These are phyloP conservation scores for Tragelaphus buxtoni DNA, from an alignment of 2,113 vertebrate species.

Conservation along the genomic window DNA sequence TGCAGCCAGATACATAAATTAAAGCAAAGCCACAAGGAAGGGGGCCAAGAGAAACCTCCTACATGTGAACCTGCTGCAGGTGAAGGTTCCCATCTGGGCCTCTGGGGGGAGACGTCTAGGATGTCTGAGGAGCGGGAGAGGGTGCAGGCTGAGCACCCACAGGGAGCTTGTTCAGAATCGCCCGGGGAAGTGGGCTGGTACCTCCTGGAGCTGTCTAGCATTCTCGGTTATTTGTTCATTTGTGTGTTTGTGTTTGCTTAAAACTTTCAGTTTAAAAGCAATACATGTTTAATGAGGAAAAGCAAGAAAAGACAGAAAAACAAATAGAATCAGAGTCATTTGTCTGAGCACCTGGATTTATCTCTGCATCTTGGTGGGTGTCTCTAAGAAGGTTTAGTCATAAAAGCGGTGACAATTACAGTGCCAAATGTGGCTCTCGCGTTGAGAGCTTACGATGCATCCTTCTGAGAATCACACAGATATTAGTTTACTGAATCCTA, in stretches of 20 bases:
- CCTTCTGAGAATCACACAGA: not conserved
- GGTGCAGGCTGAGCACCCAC: fast-evolving
- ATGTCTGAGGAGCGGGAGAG: not conserved
- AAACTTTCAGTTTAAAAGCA: not conserved
- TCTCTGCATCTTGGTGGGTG: not conserved
- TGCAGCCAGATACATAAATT: not conserved
- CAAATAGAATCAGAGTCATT: not conserved
- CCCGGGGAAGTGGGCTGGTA: not conserved
- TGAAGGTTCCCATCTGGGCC: not conserved
- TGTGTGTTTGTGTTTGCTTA: not conserved
- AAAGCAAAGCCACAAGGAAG: not conserved
- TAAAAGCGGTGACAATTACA: fast-evolving
- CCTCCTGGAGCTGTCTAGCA: fast-evolving
- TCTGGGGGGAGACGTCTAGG: not conserved
- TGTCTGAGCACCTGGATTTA: not conserved
- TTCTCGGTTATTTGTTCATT: not conserved
- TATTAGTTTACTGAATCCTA: not conserved
- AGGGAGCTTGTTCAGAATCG: not conserved
- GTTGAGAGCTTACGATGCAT: fast-evolving
- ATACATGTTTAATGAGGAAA: not conserved
- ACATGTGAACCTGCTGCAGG: not conserved
- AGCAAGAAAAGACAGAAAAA: not conserved
- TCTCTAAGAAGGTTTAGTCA: not conserved
- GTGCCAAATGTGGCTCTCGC: not conserved
- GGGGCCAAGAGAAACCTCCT: not conserved